Percentiles rank a stretch among this genome's conserved stretches.
These are phyloP conservation scores for Gymnothorax reevesii DNA, from an alignment of 2,797 vertebrate species.

Conservation along the genomic window DNA sequence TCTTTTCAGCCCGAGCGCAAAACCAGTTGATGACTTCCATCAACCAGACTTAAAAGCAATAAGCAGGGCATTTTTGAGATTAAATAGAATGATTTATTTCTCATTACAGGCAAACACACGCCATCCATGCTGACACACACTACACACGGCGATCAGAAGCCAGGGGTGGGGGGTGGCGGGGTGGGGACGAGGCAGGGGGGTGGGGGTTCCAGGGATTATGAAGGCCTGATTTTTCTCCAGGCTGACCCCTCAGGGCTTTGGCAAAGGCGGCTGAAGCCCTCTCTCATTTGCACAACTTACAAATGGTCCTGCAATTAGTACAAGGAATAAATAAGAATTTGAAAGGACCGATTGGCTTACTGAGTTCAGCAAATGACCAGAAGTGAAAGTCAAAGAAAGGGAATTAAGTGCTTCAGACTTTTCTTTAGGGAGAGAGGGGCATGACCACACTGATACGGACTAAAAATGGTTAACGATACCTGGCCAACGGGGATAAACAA, in stretches of 20 bases:
- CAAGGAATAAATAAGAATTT: constrained; percentile 25
- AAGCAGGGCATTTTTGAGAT: constrained; percentile 46
- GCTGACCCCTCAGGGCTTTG: constrained; percentile 32
- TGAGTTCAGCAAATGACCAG: background rate
- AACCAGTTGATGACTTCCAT: constrained; percentile 33
- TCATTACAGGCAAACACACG: constrained; percentile 50
- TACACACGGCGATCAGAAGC: constrained; percentile 25
- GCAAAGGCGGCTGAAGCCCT: constrained; percentile 8
- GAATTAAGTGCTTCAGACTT: background rate
- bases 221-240: constrained; percentile 40
- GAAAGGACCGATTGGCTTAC: background rate
- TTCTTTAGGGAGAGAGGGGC: too few species aligned
- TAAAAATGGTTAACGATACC: too few species aligned
- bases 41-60: constrained; percentile 47
- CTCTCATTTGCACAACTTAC: constrained; percentile 35
- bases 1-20: constrained; percentile 1
- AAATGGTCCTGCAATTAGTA: constrained; percentile 11
- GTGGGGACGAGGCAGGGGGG: background rate
- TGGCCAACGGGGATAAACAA: too few species aligned
- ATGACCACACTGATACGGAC: too few species aligned
- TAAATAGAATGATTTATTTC: constrained; percentile 54
- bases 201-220: too few species aligned
- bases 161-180: background rate
- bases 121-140: constrained; percentile 26
- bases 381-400: background rate